A percentile compares a stretch with the other conserved stretches of the same genome.
phyloP scores from a whole-genome alignment of 2,888 invertebrate species.

The Aelia acuminata region DNA sequence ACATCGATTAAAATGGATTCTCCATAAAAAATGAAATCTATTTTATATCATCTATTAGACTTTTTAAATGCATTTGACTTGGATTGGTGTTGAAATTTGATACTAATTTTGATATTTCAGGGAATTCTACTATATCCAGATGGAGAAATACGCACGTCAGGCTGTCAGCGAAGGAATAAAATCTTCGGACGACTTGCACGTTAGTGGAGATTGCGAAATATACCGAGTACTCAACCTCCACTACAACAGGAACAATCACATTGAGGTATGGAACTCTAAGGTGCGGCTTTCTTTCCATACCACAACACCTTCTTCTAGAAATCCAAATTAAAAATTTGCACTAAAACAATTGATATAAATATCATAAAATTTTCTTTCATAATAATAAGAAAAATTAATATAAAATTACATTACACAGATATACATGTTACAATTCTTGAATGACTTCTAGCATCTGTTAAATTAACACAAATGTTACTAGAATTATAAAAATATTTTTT shows the following conservation, averaged over 20 bases:
- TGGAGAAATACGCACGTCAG: conserved; percentile 99
- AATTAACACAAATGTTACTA: too few relatives aligned
- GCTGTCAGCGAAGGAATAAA: conserved; percentile 97
- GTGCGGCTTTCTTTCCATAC: conserved; percentile 65
- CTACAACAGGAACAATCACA: conserved; percentile 97
- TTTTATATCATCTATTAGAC: too few relatives aligned
- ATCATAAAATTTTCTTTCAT: background rate
- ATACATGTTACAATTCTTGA: background rate
- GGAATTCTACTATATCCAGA: conserved; percentile 99
- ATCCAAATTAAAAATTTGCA: background rate
- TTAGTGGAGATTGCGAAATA: conserved; percentile 95
- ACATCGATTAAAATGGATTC: too few relatives aligned
- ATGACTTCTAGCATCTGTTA: too few relatives aligned
- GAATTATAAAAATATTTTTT: too few relatives aligned
- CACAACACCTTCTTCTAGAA: background rate
- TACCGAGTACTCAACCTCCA: conserved; percentile 98
- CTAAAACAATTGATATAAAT: background rate
- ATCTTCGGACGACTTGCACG: conserved; percentile 91
- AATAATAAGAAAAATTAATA: background rate
- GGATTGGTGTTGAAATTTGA: background rate
- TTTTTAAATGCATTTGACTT: too few relatives aligned
- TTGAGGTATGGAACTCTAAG: conserved; percentile 80
- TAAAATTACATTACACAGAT: background rate
- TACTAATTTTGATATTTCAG: conserved; percentile 73
- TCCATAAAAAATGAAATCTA: too few relatives aligned